These are phyloP conservation scores for Sceloporus undulatus DNA, from an alignment of 2,113 vertebrate genomes.

Conservation along the genomic window DNA sequence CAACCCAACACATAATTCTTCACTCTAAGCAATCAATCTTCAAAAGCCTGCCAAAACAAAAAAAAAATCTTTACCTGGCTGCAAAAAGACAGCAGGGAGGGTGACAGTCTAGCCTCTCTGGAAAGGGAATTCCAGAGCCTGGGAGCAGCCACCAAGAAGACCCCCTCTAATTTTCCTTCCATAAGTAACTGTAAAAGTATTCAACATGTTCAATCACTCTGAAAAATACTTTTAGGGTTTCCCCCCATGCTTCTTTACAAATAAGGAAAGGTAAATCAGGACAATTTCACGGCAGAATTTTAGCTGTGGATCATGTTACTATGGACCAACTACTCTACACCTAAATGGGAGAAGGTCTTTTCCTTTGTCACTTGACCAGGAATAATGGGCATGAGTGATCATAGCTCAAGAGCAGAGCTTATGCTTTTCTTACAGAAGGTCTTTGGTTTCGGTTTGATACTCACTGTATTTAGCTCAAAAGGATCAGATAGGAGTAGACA, in stretches of 20 bases:
- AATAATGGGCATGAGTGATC: background rate
- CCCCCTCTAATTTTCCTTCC: too few species aligned
- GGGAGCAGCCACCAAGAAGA: too few species aligned
- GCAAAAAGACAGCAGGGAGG: too few species aligned
- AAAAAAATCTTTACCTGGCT: too few species aligned
- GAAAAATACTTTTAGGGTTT: background rate
- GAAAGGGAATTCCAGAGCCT: too few species aligned
- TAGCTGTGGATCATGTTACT: background rate
- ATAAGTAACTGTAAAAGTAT: too few species aligned
- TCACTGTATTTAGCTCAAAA: background rate
- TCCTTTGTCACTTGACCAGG: background rate
- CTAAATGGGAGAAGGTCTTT: too few species aligned
- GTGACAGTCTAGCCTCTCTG: too few species aligned
- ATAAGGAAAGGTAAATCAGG: background rate
- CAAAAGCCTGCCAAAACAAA: too few species aligned
- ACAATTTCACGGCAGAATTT: background rate
- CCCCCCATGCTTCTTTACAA: background rate
- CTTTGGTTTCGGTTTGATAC: background rate
- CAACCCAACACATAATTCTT: too few species aligned
- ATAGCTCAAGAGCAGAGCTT: background rate
- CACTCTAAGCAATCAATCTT: too few species aligned
- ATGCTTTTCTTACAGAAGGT: background rate
- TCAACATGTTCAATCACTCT: background rate
- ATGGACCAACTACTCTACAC: too few species aligned
- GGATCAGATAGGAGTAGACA: background rate